phyloP scores from a whole-genome alignment of 2,888 invertebrate genomes.

The Beris morrisii region DNA sequence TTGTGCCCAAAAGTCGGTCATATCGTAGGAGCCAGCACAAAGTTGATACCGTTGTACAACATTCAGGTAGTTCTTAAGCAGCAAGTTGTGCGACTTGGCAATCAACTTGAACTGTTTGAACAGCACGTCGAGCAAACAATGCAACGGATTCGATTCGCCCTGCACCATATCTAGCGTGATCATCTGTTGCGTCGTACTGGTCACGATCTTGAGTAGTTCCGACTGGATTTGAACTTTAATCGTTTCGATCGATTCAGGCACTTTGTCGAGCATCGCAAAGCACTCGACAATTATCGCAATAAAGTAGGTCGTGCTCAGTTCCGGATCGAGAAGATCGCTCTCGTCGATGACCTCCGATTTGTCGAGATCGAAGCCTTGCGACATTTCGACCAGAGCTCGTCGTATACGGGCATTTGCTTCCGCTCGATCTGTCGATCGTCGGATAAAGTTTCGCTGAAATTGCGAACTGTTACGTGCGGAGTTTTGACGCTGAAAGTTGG shows the following conservation, averaged over 20 bases:
- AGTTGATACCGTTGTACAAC: conserved; percentile 63
- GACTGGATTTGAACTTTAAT: conserved; percentile 82
- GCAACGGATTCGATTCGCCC: conserved; percentile 52
- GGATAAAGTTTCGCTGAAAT: conserved; percentile 62
- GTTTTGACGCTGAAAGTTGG: conserved; percentile 63
- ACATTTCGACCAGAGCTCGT: conserved; percentile 61
- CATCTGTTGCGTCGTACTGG: conserved; percentile 77
- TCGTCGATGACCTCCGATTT: conserved; percentile 62
- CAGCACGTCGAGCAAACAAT: conserved; percentile 71
- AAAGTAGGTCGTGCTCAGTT: conserved; percentile 67
- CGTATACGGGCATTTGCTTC: conserved; percentile 59
- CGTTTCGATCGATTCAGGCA: conserved; percentile 83
- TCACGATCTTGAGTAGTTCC: conserved; percentile 78
- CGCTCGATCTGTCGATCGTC: conserved; percentile 62
- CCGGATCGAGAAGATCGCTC: conserved; percentile 62
- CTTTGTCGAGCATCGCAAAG: conserved; percentile 76
- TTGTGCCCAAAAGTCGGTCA: conserved; percentile 85
- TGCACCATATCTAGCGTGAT: conserved; percentile 58
- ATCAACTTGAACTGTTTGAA: conserved; percentile 83
- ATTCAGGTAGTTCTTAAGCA: conserved; percentile 66
- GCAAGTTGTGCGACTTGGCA: conserved; percentile 71
- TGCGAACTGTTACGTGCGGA: conserved; percentile 62
- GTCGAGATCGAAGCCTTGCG: conserved; percentile 53
- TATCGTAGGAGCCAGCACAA: conserved; percentile 65
- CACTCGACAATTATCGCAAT: conserved; percentile 84